phyloP scores from a whole-genome alignment of 1,140 invertebrate species.

The Drosophila truncata region DNA sequence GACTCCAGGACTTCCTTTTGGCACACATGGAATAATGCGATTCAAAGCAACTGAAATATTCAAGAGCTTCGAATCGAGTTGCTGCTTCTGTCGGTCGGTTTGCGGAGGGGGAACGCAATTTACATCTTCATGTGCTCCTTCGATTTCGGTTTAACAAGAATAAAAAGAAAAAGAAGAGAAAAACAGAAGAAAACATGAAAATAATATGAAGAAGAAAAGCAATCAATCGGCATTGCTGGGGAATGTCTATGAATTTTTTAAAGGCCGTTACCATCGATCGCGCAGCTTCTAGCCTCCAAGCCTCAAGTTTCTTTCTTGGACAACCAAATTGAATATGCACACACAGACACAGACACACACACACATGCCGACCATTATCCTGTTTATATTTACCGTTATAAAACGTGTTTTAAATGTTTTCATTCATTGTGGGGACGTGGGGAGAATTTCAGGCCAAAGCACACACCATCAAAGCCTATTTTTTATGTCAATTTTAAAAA shows the following conservation, averaged over 20 bases:
- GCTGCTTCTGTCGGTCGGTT: neutral
- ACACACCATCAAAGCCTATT: conserved; percentile 63
- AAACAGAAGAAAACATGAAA: neutral
- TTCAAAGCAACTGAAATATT: conserved; percentile 66
- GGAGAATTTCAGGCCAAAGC: neutral
- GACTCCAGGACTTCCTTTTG: neutral
- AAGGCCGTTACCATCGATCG: conserved; percentile 59
- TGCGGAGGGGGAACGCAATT: conserved; percentile 29
- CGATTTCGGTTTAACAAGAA: conserved; percentile 18
- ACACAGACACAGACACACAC: conserved; percentile 5
- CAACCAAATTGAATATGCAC: conserved; percentile 65
- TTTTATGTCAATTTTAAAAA: conserved; percentile 57
- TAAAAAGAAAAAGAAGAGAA: neutral
- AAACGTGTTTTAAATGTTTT: conserved; percentile 76
- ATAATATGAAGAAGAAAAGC: conserved; percentile 47
- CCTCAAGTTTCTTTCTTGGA: conserved; percentile 8
- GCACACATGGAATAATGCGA: conserved; percentile 47
- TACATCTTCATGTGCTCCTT: conserved; percentile 39
- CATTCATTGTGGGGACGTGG: conserved; percentile 52
- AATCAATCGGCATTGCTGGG: conserved; percentile 63
- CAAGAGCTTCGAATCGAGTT: conserved; percentile 33
- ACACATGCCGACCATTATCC: conserved; percentile 4
- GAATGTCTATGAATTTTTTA: conserved; percentile 68
- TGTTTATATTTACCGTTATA: conserved; percentile 51
- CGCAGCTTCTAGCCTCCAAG: neutral